Base-by-base conservation (phyloP, 2,888 invertebrate genomes). In the Drosophila paranaensis region DNA sequence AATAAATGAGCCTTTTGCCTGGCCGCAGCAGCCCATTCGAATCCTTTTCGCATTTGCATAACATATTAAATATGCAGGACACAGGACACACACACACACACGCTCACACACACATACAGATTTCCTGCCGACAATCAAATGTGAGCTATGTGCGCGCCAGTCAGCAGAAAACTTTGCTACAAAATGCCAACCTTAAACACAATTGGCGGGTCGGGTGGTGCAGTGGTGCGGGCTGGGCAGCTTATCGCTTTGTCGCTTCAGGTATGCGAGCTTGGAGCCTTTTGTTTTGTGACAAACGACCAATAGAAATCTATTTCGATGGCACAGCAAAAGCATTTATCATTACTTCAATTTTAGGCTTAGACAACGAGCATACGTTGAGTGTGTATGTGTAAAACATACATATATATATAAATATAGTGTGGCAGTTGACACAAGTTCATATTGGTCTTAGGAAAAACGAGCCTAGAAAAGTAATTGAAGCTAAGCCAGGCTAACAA, bases 51-150 rank as follows among this genome's bases (percentile, higher is more conserved):
- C 66, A 87, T 87, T 87, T 87, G 89, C 88, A 90, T 90, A 90
- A 72, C 55, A 81, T 84, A 90, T 87, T 90, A 87, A 81, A 84
- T 87, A 90, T 89, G 85, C 89, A 67, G 57, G 64, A 70, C 80
- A 71, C 77, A 77, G 10, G 30, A 10, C 33, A 33, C 10, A 13
- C 11, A 20, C 16, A 14, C 13, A 53, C 74, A 74, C 72, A 83
- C n/a, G n/a, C n/a, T n/a, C n/a, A n/a, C n/a, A n/a, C n/a, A n/a
- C n/a, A n/a, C n/a, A n/a, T n/a, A n/a, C n/a, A n/a, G n/a, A n/a
- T n/a, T n/a, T n/a, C n/a, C n/a, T n/a, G n/a, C n/a, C n/a, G n/a
- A n/a, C n/a, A n/a, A 74, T 83, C 77, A 86, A 89, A 73, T 87
- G 81, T 87, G 84, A 81, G 81, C 87, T 74, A 73, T 71, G 81